phyloP scores from a whole-genome alignment of 1,140 invertebrate species.

The Drosophila insularis region DNA sequence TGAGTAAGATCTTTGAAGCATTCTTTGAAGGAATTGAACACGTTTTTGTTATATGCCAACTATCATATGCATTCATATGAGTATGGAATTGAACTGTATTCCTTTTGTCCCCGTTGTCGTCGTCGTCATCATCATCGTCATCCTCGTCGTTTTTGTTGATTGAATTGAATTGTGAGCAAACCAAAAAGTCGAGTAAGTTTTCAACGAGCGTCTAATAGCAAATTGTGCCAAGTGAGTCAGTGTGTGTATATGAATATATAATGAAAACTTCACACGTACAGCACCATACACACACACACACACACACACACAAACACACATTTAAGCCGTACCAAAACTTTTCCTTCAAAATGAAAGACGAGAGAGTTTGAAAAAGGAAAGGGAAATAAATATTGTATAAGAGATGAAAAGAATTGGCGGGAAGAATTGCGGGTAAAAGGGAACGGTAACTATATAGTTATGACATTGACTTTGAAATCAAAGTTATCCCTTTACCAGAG shows the following conservation, averaged over 20 bases:
- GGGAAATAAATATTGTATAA: not conserved
- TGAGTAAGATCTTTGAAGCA: conserved; percentile 29
- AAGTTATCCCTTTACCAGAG: conserved; percentile 38
- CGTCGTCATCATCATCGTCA: not conserved
- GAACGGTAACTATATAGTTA: conserved; percentile 33
- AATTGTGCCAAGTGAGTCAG: conserved; percentile 39
- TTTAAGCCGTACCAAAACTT: conserved; percentile 5
- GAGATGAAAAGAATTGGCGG: conserved; percentile 15
- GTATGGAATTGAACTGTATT: conserved; percentile 19
- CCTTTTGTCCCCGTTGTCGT: conserved; percentile 17
- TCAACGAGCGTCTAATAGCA: conserved; percentile 67
- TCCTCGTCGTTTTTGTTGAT: conserved; percentile 59
- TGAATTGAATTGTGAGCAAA: conserved; percentile 69
- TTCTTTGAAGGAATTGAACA: conserved; percentile 55
- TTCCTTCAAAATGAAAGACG: not conserved
- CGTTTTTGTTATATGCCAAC: conserved; percentile 42
- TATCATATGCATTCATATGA: not conserved
- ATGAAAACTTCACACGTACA: conserved; percentile 67
- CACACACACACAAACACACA: conserved; percentile 2
- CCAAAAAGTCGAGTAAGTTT: conserved; percentile 67
- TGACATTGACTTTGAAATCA: conserved; percentile 74
- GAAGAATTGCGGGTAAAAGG: conserved; percentile 11
- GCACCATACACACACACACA: conserved; percentile 29
- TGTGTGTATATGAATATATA: conserved; percentile 51
- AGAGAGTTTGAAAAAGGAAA: not conserved